Percentiles rank a stretch among this genome's conserved stretches.
Evolutionary conservation across 35 echinoderm and acorn worm genomes (phyloP).

Genomic region (Heliocidaris erythrogramma): DNA sequence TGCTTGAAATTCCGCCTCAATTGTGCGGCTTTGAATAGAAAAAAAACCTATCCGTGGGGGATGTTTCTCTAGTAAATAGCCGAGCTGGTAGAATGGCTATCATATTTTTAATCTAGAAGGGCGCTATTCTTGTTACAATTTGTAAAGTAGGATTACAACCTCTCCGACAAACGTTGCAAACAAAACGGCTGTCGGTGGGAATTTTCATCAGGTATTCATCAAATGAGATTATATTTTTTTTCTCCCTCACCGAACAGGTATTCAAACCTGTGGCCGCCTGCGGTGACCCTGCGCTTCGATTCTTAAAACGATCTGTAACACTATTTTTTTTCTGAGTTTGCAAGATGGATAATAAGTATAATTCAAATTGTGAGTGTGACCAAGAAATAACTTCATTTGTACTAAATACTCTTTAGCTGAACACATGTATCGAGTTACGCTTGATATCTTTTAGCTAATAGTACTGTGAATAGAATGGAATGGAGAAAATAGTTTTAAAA

Average conservation of each 20-base stretch:
- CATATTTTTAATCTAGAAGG: slow-evolving; percentile 17
- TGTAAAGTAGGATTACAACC: slow-evolving; percentile 38
- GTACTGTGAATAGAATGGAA: too few species aligned
- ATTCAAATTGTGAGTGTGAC: neutral
- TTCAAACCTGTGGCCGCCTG: neutral
- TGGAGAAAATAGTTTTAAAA: neutral
- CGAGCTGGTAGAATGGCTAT: neutral
- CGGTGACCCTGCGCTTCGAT: neutral
- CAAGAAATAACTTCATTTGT: neutral
- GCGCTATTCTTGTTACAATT: slow-evolving; percentile 24
- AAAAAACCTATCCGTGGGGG: neutral
- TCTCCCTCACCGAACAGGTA: neutral
- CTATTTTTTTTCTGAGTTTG: neutral
- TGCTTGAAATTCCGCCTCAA: neutral
- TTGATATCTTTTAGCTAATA: neutral
- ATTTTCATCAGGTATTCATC: slow-evolving; percentile 4
- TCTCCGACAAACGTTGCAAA: neutral
- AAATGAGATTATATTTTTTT: neutral
- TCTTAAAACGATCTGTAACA: neutral
- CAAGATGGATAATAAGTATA: neutral
- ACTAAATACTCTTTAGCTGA: neutral
- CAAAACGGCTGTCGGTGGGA: neutral
- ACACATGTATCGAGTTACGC: neutral
- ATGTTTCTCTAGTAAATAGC: neutral
- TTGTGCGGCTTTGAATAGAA: neutral